Evolutionary conservation across 2,888 invertebrate genomes (phyloP).

Genomic region (Omphaloscelis lunosa): DNA sequence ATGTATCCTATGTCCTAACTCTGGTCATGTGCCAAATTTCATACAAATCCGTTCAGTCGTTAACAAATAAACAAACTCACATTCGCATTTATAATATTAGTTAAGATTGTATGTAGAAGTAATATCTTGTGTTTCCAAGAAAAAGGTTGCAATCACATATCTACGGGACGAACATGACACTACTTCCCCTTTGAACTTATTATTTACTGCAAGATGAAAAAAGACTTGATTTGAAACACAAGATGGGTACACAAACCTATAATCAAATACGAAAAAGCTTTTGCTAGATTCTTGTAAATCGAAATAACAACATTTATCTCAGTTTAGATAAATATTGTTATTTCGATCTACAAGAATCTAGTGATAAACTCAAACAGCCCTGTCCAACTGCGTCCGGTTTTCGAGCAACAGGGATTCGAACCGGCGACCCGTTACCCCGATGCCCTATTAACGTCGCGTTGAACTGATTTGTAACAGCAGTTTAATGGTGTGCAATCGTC

Average conservation of each 20-base stretch:
- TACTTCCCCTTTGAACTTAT: conserved; percentile 6
- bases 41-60: no score
- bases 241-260: neutral
- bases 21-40: no score
- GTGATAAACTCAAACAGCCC: conserved; percentile 34
- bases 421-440: conserved; percentile 59
- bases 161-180: conserved; percentile 3
- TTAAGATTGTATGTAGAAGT: neutral
- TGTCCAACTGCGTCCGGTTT: conserved; percentile 31
- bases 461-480: conserved; percentile 62
- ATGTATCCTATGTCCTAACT: no score
- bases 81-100: no score
- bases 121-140: neutral
- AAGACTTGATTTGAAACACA: conserved; percentile 7
- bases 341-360: no score
- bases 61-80: no score
- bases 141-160: neutral
- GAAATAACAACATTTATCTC: conserved; percentile 5
- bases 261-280: neutral
- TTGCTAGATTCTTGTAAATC: neutral
- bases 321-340: no score
- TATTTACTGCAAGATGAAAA: conserved; percentile 19
- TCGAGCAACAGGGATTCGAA: conserved; percentile 49
- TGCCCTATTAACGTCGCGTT: conserved; percentile 66
- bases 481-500: conserved; percentile 50